Conservation (phyloP, 1,140 invertebrate species). For the Apocrypta bakeri region DNA sequence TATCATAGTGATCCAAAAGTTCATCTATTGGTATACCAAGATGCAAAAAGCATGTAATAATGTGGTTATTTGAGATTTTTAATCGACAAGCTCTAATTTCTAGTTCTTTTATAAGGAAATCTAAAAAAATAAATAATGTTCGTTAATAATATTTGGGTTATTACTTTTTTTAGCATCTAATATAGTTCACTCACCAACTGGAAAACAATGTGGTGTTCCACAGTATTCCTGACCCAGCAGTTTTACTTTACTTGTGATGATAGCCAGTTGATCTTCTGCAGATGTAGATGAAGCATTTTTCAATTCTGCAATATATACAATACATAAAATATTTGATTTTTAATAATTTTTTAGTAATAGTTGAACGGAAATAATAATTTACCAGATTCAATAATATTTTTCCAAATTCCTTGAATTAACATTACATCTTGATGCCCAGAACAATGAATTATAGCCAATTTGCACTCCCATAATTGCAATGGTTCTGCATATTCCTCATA, state of each 20-base stretch:
- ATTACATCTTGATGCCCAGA: constrained; percentile 86
- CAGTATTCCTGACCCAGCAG: constrained; percentile 83
- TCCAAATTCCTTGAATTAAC: constrained; percentile 87
- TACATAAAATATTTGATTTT: neutral
- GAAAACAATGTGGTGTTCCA: constrained; percentile 84
- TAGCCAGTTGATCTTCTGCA: constrained; percentile 79
- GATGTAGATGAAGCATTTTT: constrained; percentile 62
- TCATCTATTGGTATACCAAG: constrained; percentile 83
- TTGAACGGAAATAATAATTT: constrained; percentile 59
- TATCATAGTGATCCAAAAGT: constrained; percentile 83
- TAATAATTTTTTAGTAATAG: neutral
- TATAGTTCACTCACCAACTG: constrained; percentile 78
- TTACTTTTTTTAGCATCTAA: neutral
- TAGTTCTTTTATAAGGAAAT: constrained; percentile 83
- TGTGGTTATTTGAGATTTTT: constrained; percentile 79
- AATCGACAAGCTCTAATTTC: constrained; percentile 84
- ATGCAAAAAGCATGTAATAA: constrained; percentile 81
- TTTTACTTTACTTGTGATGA: constrained; percentile 84
- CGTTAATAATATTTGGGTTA: neutral
- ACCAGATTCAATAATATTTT: constrained; percentile 82
- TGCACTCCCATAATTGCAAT: constrained; percentile 88
- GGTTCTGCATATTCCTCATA: constrained; percentile 90
- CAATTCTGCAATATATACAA: constrained; percentile 63
- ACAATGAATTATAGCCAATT: constrained; percentile 89
- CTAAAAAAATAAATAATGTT: constrained; percentile 68